Evolutionary conservation across 1,140 invertebrate genomes (phyloP).

Genomic region (Heliconius hewitsoni): DNA sequence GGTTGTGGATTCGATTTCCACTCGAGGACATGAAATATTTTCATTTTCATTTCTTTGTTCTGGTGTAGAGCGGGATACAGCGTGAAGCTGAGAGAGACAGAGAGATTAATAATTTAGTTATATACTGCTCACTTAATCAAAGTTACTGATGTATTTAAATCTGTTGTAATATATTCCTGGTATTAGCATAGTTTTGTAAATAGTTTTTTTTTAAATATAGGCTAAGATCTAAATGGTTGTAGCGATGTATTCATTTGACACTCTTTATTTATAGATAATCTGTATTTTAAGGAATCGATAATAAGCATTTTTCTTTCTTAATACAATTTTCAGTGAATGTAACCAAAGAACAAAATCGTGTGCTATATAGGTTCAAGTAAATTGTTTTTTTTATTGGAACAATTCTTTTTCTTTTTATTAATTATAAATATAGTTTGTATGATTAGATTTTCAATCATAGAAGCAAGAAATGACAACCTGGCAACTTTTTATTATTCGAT

Average conservation of each 20-base stretch:
- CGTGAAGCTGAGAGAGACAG: too few species aligned
- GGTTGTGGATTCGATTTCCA: too few species aligned
- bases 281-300: conserved; percentile 4
- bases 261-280: conserved; percentile 26
- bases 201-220: conserved; percentile 19
- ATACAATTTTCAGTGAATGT: conserved; percentile 45
- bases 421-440: not conserved
- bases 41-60: too few species aligned
- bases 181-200: conserved; percentile 19
- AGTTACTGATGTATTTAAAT: conserved; percentile 18
- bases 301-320: conserved; percentile 18
- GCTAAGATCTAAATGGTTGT: conserved; percentile 30
- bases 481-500: not conserved
- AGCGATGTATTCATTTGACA: conserved; percentile 21
- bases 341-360: conserved; percentile 66
- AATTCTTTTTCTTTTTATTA: conserved; percentile 12
- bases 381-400: conserved; percentile 22
- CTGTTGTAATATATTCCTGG: conserved; percentile 34
- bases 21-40: too few species aligned
- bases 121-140: conserved; percentile 28
- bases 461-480: conserved; percentile 20
- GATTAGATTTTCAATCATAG: not conserved
- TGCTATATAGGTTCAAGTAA: conserved; percentile 44
- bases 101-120: not conserved
- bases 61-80: too few species aligned